Evolutionary conservation across 2,888 invertebrate species (phyloP), one percentile per base, ranked within the genome.

Genomic region (Plagodis dolabraria): DNA sequence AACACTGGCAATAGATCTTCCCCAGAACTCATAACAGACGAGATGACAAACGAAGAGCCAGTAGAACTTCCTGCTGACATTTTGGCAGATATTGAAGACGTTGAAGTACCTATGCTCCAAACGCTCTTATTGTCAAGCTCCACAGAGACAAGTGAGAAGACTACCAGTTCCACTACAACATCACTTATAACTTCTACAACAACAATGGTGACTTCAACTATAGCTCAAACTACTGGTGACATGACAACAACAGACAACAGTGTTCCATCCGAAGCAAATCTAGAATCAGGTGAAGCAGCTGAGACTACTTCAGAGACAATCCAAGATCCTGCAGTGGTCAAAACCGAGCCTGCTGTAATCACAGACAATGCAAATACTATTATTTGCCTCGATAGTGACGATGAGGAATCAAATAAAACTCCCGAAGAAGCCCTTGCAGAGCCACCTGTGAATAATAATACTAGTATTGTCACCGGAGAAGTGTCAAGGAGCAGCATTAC

Each of bases 381-480:
- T 0, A 77, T 87, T 34, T 86, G 85, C 47, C 66, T 91, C 40
- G 92, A 92, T 52, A 92, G 91, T 54, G 92, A 93, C 35, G 92
- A 92, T 0, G 92, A 91, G 4, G 76, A 70, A 6, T 11, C 53
- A 5, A 55, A 52, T 33, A 34, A 38, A 7, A 12, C 34, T 9
- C 10, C 48, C 0, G 44, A 44, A 36, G 34, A 47, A 12, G 34
- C 49, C 12, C n/a, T 46, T 2, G 12, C 0, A 10, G 12, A 50
- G 7, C 2, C 46, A 11, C 35, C 5, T 34, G 44, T 12, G 9
- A 43, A 50, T 11, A 5, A 8, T 8, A 9, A 33, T 7, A 40
- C 6, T 7, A 51, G 38, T 22, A 9, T n/a, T n/a, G 33, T 48
- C 1, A 51, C 44, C 35, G 42, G 10, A 11, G 51, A 47, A 9